A percentile compares a stretch with the other conserved stretches of the same genome.
phyloP scores from a whole-genome alignment of 35 echinoderm and acorn worm genomes.

The Apostichopus californicus region DNA sequence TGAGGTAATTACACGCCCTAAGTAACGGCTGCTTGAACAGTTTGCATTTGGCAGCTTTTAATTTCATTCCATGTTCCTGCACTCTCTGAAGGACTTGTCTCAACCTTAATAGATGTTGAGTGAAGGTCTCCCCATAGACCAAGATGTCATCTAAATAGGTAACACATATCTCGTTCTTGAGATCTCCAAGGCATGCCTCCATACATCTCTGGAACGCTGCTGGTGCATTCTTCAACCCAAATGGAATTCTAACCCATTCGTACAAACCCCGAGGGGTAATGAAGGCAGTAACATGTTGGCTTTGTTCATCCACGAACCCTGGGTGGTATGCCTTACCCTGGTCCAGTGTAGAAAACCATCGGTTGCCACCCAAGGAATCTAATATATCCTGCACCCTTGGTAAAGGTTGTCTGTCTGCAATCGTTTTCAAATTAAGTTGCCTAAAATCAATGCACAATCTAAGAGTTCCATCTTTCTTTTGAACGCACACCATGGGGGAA shows the following conservation, averaged over 20 bases:
- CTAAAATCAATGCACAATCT: constrained; percentile 65
- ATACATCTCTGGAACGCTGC: constrained; percentile 67
- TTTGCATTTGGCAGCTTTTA: constrained; percentile 16
- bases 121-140: constrained; percentile 59
- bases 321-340: constrained; percentile 76
- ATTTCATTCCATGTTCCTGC: no score
- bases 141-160: constrained; percentile 77
- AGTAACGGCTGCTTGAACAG: neutral
- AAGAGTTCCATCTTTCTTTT: constrained; percentile 72
- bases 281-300: constrained; percentile 62
- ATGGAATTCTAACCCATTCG: constrained; percentile 72
- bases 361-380: neutral
- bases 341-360: constrained; percentile 66
- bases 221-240: constrained; percentile 78
- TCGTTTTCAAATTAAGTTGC: constrained; percentile 52
- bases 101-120: no score
- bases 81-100: no score
- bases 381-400: constrained; percentile 68
- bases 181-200: constrained; percentile 33
- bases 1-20: neutral
- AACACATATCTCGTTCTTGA: constrained; percentile 63
- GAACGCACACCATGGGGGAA: constrained; percentile 71
- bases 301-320: constrained; percentile 62
- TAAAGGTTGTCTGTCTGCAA: constrained; percentile 60
- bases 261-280: constrained; percentile 69